phyloP scores from a whole-genome alignment of 2,797 vertebrate species.

The Gambusia yucatana region DNA sequence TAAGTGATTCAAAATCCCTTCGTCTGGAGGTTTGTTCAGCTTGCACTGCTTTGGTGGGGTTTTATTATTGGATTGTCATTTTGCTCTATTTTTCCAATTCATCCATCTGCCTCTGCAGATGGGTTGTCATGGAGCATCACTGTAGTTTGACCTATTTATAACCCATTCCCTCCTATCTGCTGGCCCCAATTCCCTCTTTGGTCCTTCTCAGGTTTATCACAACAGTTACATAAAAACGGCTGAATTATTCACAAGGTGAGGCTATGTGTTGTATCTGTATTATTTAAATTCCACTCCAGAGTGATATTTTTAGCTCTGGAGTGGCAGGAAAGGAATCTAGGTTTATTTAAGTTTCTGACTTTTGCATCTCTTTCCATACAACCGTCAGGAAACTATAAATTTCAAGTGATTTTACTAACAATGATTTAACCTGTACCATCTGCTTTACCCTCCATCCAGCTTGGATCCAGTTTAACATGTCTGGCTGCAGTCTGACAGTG shows the following conservation, averaged over 20 bases:
- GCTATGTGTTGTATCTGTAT: conserved; percentile 34
- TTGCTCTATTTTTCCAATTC: conserved; percentile 68
- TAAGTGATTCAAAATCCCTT: not conserved
- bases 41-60: conserved; percentile 15
- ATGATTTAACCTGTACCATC: conserved; percentile 24
- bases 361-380: not conserved
- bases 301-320: conserved; percentile 42
- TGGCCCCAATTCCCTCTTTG: conserved; percentile 65
- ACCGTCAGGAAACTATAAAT: not conserved
- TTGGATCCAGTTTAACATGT: conserved; percentile 15
- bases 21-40: conserved; percentile 5
- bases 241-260: conserved; percentile 56
- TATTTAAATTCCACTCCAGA: conserved; percentile 40
- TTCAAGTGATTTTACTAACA: conserved; percentile 12
- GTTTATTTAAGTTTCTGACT: not conserved
- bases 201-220: conserved; percentile 61
- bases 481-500: conserved; percentile 19
- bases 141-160: conserved; percentile 81
- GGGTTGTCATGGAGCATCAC: conserved; percentile 73
- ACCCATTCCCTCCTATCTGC: conserved; percentile 62
- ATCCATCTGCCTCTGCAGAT: conserved; percentile 79
- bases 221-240: conserved; percentile 50
- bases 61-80: conserved; percentile 65
- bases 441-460: conserved; percentile 17
- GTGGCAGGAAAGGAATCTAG: not conserved